These are phyloP conservation scores for Drosophila simulans DNA, from an alignment of 1,140 invertebrate genomes.

Conservation along the genomic window DNA sequence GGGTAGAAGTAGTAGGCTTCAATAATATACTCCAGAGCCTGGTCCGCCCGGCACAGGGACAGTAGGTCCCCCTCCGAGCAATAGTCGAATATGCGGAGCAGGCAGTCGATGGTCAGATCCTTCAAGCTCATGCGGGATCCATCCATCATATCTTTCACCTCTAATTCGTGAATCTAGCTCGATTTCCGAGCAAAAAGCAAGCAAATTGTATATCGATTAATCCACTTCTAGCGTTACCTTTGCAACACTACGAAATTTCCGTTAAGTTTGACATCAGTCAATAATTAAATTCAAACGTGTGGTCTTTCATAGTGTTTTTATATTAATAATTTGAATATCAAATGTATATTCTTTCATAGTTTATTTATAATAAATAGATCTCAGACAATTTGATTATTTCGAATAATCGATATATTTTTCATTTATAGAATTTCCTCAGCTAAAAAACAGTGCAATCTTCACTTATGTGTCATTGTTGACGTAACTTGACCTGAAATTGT, in stretches of 20 bases:
- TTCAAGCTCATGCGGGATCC: constrained; percentile 43
- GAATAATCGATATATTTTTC: too few relatives aligned
- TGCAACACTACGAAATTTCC: background rate
- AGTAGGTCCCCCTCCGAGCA: constrained; percentile 63
- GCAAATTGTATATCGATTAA: constrained; percentile 10
- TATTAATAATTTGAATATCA: too few relatives aligned
- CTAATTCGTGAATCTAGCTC: background rate
- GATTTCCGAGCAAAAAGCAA: background rate
- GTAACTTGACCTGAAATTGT: constrained; percentile 16
- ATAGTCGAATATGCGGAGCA: constrained; percentile 65
- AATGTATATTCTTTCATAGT: background rate
- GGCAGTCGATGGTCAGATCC: constrained; percentile 71
- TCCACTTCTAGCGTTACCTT: background rate
- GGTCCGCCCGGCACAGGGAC: constrained; percentile 47
- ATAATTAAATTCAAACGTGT: background rate
- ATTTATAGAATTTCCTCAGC: background rate
- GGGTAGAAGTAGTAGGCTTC: constrained; percentile 58
- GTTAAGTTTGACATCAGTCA: constrained; percentile 9
- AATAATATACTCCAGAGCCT: constrained; percentile 52
- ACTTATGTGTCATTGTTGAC: constrained; percentile 5
- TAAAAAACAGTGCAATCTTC: too few relatives aligned
- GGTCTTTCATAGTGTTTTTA: too few relatives aligned
- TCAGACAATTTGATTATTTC: background rate
- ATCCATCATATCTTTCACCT: constrained; percentile 11
- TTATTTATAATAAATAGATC: background rate